A percentile compares a stretch with the other conserved stretches of the same genome.
Evolutionary conservation across 2,888 invertebrate genomes (phyloP).

Genomic region (Campopleginae sp.): DNA sequence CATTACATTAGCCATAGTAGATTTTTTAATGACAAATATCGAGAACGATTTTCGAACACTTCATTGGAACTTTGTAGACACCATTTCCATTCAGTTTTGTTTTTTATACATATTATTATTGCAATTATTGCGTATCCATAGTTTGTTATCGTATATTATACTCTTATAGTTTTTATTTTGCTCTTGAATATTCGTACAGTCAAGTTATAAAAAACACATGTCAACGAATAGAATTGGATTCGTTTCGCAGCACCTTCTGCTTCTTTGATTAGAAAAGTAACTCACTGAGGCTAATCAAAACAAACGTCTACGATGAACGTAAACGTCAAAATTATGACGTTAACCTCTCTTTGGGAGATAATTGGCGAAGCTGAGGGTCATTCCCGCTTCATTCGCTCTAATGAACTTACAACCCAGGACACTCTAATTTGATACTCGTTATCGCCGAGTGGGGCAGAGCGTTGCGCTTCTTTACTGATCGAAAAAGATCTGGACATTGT

Average conservation of each 20-base stretch:
- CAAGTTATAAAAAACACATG: not conserved
- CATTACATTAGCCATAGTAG: conserved; percentile 69
- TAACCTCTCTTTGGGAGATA: not conserved
- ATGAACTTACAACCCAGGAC: no score
- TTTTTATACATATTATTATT: not conserved
- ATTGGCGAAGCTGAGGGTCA: not conserved
- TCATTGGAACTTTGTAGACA: conserved; percentile 3
- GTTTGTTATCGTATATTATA: not conserved
- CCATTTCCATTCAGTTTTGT: not conserved
- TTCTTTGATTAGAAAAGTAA: not conserved
- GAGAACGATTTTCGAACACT: not conserved
- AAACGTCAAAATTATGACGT: not conserved
- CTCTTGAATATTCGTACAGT: not conserved
- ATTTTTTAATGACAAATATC: not conserved
- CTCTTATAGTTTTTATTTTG: not conserved
- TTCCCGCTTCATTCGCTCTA: not conserved
- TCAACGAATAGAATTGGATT: not conserved
- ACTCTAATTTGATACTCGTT: not conserved
- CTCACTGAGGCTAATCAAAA: not conserved
- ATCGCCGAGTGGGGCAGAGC: not conserved
- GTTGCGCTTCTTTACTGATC: not conserved
- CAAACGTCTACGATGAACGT: not conserved
- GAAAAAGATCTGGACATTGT: no score
- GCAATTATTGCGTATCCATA: not conserved
- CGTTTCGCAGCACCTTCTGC: not conserved